Percentiles rank a stretch among this genome's conserved stretches.
phyloP scores from a whole-genome alignment of 2,113 vertebrate genomes.

The Brachyhypopomus gauderio region DNA sequence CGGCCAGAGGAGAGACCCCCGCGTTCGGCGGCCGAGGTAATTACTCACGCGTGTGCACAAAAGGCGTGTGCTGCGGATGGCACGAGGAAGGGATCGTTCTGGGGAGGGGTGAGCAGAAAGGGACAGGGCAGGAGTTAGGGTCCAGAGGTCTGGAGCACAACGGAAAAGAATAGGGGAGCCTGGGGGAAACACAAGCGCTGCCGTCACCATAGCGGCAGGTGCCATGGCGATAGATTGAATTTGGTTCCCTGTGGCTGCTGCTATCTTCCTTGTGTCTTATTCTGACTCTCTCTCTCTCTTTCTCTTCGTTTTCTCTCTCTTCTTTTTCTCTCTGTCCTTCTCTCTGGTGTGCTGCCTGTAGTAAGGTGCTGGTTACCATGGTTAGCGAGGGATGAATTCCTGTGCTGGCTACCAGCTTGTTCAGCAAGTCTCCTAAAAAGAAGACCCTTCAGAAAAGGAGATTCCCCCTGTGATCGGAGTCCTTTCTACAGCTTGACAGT shows the following conservation, averaged over 20 bases:
- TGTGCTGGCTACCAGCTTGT: slow-evolving; percentile 64
- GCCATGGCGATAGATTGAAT: slow-evolving; percentile 68
- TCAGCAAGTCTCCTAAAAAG: slow-evolving; percentile 60
- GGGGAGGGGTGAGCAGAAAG: slow-evolving; percentile 24
- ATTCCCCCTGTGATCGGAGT: slow-evolving; percentile 54
- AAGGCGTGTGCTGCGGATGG: slow-evolving; percentile 45
- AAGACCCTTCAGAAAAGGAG: slow-evolving; percentile 59
- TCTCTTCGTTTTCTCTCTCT: neutral
- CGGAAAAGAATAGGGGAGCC: slow-evolving; percentile 64
- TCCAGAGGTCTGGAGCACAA: slow-evolving; percentile 57
- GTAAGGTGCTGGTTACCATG: slow-evolving; percentile 75
- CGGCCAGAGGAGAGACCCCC: slow-evolving; percentile 52
- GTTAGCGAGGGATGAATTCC: slow-evolving; percentile 68
- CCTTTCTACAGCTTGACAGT: slow-evolving; percentile 28
- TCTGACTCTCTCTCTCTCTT: slow-evolving; percentile 21
- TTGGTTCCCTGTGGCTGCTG: slow-evolving; percentile 55
- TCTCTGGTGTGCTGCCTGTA: slow-evolving; percentile 58
- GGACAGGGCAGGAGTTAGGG: slow-evolving; percentile 35
- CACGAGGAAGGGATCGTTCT: neutral
- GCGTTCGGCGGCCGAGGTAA: slow-evolving; percentile 67
- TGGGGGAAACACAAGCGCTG: slow-evolving; percentile 52
- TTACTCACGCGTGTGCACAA: slow-evolving; percentile 56
- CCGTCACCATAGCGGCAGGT: slow-evolving; percentile 63
- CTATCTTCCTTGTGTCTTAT: slow-evolving; percentile 17
- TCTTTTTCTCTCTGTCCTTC: slow-evolving; percentile 17